These are phyloP conservation scores for Hemicrepidius hirtus DNA, from an alignment of 2,888 invertebrate species.

Conservation along the genomic window DNA sequence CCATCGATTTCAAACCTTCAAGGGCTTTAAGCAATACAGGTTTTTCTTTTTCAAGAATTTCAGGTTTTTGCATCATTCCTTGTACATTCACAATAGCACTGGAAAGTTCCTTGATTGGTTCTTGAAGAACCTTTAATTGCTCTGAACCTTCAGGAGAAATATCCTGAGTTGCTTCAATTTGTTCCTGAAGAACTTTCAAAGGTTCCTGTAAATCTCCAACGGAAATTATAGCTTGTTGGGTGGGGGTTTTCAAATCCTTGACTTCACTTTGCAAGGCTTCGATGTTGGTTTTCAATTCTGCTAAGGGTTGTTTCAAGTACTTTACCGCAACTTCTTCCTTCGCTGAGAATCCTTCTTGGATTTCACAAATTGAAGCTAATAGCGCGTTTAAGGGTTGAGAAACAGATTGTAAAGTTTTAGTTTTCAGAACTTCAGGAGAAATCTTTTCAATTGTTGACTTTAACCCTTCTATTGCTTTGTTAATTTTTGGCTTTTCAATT, in stretches of 20 bases:
- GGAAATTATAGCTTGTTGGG: not conserved
- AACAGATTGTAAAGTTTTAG: not conserved
- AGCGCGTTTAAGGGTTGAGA: not conserved
- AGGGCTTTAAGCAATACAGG: not conserved
- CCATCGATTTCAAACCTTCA: not conserved
- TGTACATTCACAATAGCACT: not conserved
- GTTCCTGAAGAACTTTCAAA: not conserved
- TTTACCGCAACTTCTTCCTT: not conserved
- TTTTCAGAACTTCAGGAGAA: not conserved
- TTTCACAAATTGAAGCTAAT: not conserved
- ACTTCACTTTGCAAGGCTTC: not conserved
- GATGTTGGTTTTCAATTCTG: not conserved
- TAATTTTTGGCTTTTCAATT: not conserved
- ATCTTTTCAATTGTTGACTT: conserved; percentile 5
- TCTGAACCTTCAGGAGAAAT: not conserved
- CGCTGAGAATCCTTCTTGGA: conserved; percentile 3
- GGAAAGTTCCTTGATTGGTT: not conserved
- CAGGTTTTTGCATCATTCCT: not conserved
- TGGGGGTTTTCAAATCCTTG: not conserved
- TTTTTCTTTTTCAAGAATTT: conserved; percentile 40
- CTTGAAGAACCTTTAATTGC: not conserved
- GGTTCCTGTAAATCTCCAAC: not conserved
- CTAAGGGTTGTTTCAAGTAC: not conserved
- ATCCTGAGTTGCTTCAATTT: not conserved
- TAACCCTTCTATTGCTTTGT: conserved; percentile 1